Percentiles rank a stretch among this genome's conserved stretches.
Conservation (phyloP, 1,140 invertebrate genomes). For the Eumeta japonica region DNA sequence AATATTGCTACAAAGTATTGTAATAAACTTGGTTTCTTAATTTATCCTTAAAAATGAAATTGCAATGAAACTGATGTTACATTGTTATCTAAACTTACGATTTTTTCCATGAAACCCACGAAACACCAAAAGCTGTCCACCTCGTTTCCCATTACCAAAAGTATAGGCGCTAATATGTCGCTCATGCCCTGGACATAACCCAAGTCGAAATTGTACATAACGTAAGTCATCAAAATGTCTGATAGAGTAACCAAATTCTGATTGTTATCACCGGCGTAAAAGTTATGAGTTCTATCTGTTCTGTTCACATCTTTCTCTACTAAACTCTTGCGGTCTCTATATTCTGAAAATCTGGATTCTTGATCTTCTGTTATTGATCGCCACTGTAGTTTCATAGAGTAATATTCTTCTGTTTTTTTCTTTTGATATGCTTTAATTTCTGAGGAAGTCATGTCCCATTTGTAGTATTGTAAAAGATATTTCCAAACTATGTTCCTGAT, state of each 20-base stretch:
- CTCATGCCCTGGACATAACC: constrained; percentile 97
- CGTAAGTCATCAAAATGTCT: constrained; percentile 97
- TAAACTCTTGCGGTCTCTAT: constrained; percentile 87
- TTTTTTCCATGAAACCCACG: constrained; percentile 95
- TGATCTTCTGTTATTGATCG: constrained; percentile 83
- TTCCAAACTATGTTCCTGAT: constrained; percentile 92
- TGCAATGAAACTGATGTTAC: too few species aligned
- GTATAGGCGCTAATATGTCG: constrained; percentile 90
- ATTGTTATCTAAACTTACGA: too few species aligned
- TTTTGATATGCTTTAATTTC: constrained; percentile 71
- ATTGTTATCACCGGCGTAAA: constrained; percentile 90
- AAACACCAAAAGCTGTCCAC: constrained; percentile 99
- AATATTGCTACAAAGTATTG: too few species aligned
- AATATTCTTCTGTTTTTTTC: constrained; percentile 84
- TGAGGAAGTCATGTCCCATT: constrained; percentile 76
- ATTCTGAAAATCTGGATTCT: constrained; percentile 85
- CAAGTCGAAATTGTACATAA: constrained; percentile 99
- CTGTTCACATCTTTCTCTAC: constrained; percentile 98
- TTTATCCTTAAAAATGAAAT: too few species aligned
- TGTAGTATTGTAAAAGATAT: constrained; percentile 86
- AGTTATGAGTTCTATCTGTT: constrained; percentile 90
- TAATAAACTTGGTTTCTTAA: too few species aligned
- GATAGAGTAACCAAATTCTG: constrained; percentile 80
- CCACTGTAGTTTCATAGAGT: constrained; percentile 96
- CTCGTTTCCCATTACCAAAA: constrained; percentile 89